Percentiles rank a stretch among this genome's conserved stretches.
phyloP scores from a whole-genome alignment of 2,113 vertebrate genomes.

The Prochilodus magdalenae region DNA sequence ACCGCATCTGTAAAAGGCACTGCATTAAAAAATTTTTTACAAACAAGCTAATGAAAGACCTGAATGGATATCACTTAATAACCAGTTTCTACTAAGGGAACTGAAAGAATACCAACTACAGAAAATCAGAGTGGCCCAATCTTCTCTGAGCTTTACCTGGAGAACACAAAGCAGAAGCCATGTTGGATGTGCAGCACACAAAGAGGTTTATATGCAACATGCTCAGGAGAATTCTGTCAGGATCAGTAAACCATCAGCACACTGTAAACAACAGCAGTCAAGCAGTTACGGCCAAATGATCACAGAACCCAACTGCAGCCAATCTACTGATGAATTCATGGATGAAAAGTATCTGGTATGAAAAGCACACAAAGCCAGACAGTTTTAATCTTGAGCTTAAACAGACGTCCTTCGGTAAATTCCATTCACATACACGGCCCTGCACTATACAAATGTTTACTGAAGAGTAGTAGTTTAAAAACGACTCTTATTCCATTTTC shows the following conservation, averaged over 20 bases:
- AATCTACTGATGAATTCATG: neutral
- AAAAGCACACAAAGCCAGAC: neutral
- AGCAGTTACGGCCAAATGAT: neutral
- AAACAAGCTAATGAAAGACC: neutral
- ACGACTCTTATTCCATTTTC: slow-evolving; percentile 23
- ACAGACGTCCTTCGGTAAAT: slow-evolving; percentile 55
- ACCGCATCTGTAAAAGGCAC: too few relatives aligned
- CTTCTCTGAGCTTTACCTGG: neutral
- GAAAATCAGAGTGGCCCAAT: neutral
- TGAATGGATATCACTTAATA: neutral
- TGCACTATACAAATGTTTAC: slow-evolving; percentile 49
- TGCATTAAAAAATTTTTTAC: too few relatives aligned
- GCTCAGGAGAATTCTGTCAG: neutral
- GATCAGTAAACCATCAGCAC: neutral
- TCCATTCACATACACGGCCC: slow-evolving; percentile 49
- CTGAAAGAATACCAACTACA: neutral
- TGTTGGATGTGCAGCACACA: neutral
- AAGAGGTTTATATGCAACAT: neutral
- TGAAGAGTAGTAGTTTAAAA: slow-evolving; percentile 45
- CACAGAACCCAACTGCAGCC: neutral
- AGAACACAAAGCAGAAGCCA: neutral
- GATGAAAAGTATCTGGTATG: neutral
- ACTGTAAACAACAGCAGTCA: neutral
- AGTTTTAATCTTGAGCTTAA: slow-evolving; percentile 19
- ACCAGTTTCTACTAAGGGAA: neutral